A percentile compares a stretch with the other conserved stretches of the same genome.
Conservation (phyloP, 2,113 vertebrate species). For the Myotis davidii region DNA sequence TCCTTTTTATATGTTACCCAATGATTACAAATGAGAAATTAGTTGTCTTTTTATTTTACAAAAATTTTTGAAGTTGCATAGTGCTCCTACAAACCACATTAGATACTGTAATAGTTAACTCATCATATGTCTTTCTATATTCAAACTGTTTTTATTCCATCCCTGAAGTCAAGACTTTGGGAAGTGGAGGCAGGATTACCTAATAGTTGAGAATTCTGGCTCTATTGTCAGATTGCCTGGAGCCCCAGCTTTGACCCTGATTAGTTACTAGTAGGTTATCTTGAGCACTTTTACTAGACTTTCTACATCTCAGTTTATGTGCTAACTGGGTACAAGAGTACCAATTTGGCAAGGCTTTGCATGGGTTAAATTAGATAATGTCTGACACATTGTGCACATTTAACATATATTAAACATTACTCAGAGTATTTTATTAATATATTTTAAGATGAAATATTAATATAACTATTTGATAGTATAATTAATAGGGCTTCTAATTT, state of each 20-base stretch:
- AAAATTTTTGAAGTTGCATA: no score
- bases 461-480: not conserved
- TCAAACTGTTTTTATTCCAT: slow-evolving; percentile 32
- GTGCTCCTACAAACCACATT: no score
- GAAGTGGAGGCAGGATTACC: not conserved
- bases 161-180: not conserved
- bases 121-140: not conserved
- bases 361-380: not conserved
- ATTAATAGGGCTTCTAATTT: slow-evolving; percentile 26
- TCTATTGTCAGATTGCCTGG: not conserved
- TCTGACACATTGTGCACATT: not conserved
- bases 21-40: not conserved
- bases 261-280: not conserved
- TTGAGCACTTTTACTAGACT: not conserved
- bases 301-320: not conserved
- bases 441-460: slow-evolving; percentile 42
- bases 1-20: not conserved
- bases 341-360: not conserved
- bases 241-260: not conserved
- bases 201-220: not conserved
- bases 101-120: not conserved
- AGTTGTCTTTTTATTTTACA: not conserved
- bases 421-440: not conserved
- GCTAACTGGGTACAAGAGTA: not conserved
- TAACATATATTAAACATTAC: not conserved